phyloP scores from a whole-genome alignment of 2,113 vertebrate genomes.

The Neopipo cinnamomea region DNA sequence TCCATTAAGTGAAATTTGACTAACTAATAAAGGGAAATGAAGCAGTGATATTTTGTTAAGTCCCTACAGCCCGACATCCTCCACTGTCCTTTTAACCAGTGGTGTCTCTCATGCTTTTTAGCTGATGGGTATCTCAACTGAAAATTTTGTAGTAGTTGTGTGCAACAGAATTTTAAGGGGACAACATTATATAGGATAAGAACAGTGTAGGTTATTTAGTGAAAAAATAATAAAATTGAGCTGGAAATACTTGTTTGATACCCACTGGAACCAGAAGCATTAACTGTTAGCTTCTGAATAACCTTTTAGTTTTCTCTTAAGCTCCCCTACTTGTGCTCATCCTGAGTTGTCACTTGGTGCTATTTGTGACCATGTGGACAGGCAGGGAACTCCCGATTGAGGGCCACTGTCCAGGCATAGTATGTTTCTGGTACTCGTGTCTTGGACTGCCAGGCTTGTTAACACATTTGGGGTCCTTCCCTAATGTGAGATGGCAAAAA shows the following conservation, averaged over 20 bases:
- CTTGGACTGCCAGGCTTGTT: neutral
- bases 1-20: neutral
- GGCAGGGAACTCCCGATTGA: neutral
- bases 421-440: neutral
- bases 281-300: neutral
- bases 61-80: neutral
- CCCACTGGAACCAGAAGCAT: neutral
- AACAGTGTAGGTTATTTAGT: neutral
- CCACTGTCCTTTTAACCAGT: neutral
- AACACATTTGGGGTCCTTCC: neutral
- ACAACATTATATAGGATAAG: neutral
- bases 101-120: neutral
- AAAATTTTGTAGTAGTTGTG: neutral
- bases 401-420: neutral
- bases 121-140: neutral
- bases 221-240: neutral
- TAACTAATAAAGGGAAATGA: neutral
- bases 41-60: neutral
- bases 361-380: neutral
- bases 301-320: neutral
- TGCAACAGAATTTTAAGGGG: neutral
- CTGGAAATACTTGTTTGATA: neutral
- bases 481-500: neutral
- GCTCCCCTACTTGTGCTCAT: rapidly evolving
- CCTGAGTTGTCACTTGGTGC: neutral